These are phyloP conservation scores for Agrochola litura DNA, from an alignment of 2,888 invertebrate genomes.

Conservation along the genomic window DNA sequence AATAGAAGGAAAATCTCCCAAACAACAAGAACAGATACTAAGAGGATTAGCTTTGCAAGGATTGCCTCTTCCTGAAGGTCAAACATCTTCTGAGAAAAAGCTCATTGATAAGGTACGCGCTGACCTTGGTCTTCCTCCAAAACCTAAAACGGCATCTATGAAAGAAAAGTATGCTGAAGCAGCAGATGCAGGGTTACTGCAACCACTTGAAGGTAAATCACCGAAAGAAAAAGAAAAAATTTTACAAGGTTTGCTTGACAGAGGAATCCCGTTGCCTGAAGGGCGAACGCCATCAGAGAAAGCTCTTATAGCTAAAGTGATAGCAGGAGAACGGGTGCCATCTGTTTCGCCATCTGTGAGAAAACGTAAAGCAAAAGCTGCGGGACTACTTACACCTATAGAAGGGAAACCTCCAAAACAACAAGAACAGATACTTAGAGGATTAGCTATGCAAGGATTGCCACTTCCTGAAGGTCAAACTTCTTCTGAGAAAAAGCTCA, in stretches of 20 bases:
- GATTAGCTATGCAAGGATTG: conserved; percentile 14
- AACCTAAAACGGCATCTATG: conserved; percentile 9
- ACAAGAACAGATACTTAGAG: no score
- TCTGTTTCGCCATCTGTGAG: not conserved
- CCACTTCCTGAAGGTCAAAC: conserved; percentile 8
- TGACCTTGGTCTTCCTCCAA: conserved; percentile 11
- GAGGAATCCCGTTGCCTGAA: conserved; percentile 31
- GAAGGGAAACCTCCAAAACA: no score
- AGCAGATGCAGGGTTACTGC: conserved; percentile 3
- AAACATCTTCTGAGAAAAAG: conserved; percentile 6
- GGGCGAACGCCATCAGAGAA: conserved; percentile 17
- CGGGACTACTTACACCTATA: conserved; percentile 4
- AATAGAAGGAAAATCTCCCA: no score
- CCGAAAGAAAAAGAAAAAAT: conserved; percentile 9
- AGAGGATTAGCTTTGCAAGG: conserved; percentile 16
- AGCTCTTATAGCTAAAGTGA: conserved; percentile 10
- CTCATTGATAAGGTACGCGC: not conserved
- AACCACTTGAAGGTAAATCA: conserved; percentile 25
- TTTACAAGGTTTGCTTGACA: conserved; percentile 22
- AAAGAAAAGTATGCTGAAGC: not conserved
- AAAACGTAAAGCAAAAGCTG: not conserved
- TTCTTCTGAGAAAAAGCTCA: conserved; percentile 1
- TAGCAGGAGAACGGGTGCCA: not conserved
- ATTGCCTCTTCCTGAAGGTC: not conserved
- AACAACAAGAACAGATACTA: no score